These are phyloP conservation scores for Erebia aethiops DNA, from an alignment of 2,888 invertebrate genomes.

Conservation along the genomic window DNA sequence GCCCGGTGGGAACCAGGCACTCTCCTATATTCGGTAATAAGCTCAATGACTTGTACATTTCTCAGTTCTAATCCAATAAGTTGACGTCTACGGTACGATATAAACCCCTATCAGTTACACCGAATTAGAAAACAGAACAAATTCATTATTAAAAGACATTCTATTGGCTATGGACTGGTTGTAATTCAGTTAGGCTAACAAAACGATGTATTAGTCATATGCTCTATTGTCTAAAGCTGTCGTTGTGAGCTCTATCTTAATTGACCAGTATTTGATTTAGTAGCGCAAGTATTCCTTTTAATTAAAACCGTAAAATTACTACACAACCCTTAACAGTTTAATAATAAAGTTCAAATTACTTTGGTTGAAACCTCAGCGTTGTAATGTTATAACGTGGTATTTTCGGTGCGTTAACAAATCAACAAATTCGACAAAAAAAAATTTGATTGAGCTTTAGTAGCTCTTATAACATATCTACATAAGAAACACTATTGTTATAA, in stretches of 20 bases:
- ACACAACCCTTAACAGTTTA: constrained; percentile 36
- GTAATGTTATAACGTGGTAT: constrained; percentile 32
- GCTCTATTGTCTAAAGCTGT: constrained; percentile 75
- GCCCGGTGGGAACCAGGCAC: no score
- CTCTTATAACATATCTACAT: constrained; percentile 42
- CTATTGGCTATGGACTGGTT: constrained; percentile 35
- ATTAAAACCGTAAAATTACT: constrained; percentile 45
- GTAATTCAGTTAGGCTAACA: constrained; percentile 73
- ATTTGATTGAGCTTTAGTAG: constrained; percentile 36
- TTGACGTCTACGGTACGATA: neutral
- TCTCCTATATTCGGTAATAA: neutral
- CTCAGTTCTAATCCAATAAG: constrained; percentile 19
- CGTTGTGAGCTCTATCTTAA: constrained; percentile 78
- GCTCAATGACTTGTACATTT: constrained; percentile 8
- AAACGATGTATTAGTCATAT: constrained; percentile 77
- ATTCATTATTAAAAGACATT: constrained; percentile 39
- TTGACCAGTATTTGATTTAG: constrained; percentile 81
- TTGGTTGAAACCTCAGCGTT: constrained; percentile 44
- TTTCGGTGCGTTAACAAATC: constrained; percentile 41
- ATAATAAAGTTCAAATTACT: constrained; percentile 46
- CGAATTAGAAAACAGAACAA: constrained; percentile 35
- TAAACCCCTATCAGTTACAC: constrained; percentile 22
- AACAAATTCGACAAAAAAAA: constrained; percentile 38
- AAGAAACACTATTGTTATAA: constrained; percentile 29
- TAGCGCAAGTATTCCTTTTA: constrained; percentile 53